These are phyloP conservation scores for Torymus texanus DNA, from an alignment of 2,888 invertebrate species.

Conservation along the genomic window DNA sequence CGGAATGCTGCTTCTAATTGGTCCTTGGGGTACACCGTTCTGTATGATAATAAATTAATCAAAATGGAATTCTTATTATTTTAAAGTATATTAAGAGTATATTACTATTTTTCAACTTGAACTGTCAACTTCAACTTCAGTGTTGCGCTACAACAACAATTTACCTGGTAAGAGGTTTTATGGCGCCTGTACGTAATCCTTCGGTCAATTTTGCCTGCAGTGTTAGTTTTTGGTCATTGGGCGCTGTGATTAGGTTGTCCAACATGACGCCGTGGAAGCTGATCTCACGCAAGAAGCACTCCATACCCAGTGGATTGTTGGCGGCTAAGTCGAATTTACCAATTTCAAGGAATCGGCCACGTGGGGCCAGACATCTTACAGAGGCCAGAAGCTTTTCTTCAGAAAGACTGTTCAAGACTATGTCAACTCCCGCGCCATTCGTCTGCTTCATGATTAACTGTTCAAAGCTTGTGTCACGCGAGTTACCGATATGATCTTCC, in stretches of 20 bases:
- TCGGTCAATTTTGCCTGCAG: constrained; percentile 78
- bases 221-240: constrained; percentile 76
- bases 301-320: constrained; percentile 81
- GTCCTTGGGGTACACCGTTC: constrained; percentile 80
- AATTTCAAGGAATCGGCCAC: constrained; percentile 88
- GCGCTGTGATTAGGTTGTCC: constrained; percentile 80
- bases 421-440: constrained; percentile 90
- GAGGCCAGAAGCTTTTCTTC: constrained; percentile 92
- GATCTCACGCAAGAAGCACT: constrained; percentile 82
- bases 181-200: constrained; percentile 81
- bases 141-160: too few relatives aligned
- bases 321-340: constrained; percentile 88
- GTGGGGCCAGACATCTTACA: constrained; percentile 78
- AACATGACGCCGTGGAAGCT: constrained; percentile 88
- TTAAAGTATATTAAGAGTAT: too few relatives aligned
- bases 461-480: constrained; percentile 91
- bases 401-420: constrained; percentile 94
- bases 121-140: too few relatives aligned
- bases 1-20: constrained; percentile 85
- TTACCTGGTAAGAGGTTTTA: constrained; percentile 80
- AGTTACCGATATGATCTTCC: constrained; percentile 87
- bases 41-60: constrained; percentile 60
- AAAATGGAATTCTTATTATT: too few relatives aligned
- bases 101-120: too few relatives aligned
- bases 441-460: constrained; percentile 87